These are phyloP conservation scores for Homarus gammarus DNA, from an alignment of 2,888 invertebrate species.

Conservation along the genomic window DNA sequence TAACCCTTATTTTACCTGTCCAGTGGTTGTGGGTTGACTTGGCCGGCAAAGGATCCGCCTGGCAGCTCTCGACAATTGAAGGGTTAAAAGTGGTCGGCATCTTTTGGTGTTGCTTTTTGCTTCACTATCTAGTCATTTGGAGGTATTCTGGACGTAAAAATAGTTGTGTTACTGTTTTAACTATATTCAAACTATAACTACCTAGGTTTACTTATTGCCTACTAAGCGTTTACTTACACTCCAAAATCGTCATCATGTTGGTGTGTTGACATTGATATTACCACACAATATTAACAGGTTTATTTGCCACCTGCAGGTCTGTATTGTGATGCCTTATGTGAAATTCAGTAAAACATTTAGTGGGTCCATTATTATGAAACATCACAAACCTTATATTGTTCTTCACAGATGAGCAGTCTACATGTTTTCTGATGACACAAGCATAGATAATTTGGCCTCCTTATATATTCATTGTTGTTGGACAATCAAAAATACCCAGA, in stretches of 20 bases:
- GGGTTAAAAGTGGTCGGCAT: slow-evolving; percentile 1
- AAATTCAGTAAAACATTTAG: slow-evolving; percentile 6
- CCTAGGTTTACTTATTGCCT: slow-evolving; percentile 35
- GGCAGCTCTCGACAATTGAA: slow-evolving; percentile 10
- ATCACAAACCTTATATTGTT: not conserved
- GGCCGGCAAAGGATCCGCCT: not conserved
- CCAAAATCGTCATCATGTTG: slow-evolving; percentile 13
- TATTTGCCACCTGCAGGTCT: slow-evolving; percentile 4
- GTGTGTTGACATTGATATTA: not conserved
- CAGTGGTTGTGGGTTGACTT: not conserved
- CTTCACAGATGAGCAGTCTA: not conserved
- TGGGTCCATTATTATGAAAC: not conserved
- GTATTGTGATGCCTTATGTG: slow-evolving; percentile 17
- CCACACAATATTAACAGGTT: slow-evolving; percentile 11
- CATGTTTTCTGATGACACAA: slow-evolving; percentile 10
- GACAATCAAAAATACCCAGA: slow-evolving; percentile 64
- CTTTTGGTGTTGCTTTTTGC: slow-evolving; percentile 31
- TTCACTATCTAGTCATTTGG: slow-evolving; percentile 27
- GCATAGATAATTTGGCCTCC: slow-evolving; percentile 18
- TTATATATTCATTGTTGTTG: slow-evolving; percentile 35
- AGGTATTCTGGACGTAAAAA: slow-evolving; percentile 37
- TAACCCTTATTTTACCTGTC: not conserved
- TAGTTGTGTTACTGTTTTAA: slow-evolving; percentile 63
- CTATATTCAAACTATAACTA: slow-evolving; percentile 39
- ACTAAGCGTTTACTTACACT: slow-evolving; percentile 21